Evolutionary conservation across 2,888 invertebrate species (phyloP).

Genomic region (Caenorhabditis sulstoni): DNA sequence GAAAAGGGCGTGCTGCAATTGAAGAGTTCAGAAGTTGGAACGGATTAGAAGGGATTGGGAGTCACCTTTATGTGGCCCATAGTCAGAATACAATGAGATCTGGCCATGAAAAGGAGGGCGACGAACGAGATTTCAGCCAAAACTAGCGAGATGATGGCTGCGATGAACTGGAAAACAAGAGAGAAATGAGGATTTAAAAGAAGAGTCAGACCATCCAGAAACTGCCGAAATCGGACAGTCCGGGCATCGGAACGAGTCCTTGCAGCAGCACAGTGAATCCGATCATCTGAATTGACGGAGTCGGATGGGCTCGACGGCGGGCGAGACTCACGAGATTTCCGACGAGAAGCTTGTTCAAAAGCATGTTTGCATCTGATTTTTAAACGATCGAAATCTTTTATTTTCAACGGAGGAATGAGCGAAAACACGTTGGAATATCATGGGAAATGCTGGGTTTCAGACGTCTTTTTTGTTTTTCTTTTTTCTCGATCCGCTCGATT

Average conservation of each 20-base stretch:
- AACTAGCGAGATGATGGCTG: constrained; percentile 4
- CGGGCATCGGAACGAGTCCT: constrained; percentile 19
- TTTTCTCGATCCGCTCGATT: not conserved
- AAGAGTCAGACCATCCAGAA: constrained; percentile 40
- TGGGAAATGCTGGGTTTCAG: not conserved
- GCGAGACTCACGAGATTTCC: constrained; percentile 23
- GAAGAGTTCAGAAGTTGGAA: not conserved
- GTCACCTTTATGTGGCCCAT: constrained; percentile 18
- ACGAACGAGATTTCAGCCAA: constrained; percentile 21
- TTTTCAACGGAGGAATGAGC: not conserved
- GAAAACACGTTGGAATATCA: constrained; percentile 1
- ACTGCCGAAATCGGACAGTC: constrained; percentile 2
- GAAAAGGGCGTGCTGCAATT: constrained; percentile 29
- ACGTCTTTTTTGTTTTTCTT: constrained; percentile 29
- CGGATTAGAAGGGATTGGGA: not conserved
- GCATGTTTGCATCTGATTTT: constrained; percentile 36
- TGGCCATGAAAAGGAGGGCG: constrained; percentile 22
- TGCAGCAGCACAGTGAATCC: constrained; percentile 26
- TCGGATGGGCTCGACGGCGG: too few relatives aligned
- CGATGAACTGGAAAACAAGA: constrained; percentile 14
- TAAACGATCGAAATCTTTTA: constrained; percentile 11
- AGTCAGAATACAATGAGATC: constrained; percentile 18
- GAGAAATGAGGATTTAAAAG: too few relatives aligned
- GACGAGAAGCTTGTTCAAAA: constrained; percentile 30
- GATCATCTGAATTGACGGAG: constrained; percentile 33